A percentile compares a stretch with the other conserved stretches of the same genome.
Conservation (phyloP, 2,797 vertebrate genomes). For the Graptemys geographica region DNA sequence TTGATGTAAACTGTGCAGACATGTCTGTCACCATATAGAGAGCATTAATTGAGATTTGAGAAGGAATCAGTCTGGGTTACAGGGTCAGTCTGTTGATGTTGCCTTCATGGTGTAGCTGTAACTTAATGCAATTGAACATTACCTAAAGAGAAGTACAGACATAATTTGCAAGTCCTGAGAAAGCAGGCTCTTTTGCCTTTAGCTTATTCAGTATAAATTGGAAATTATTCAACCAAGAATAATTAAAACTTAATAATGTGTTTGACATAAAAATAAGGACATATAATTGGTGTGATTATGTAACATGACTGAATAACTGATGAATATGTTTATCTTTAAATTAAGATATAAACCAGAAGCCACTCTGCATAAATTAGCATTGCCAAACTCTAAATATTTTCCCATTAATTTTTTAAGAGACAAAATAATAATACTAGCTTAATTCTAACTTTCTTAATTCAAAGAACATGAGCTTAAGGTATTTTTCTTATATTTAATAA, state of each 20-base stretch:
- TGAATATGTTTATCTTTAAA: not conserved
- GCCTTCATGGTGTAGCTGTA: slow-evolving; percentile 51
- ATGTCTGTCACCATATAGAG: slow-evolving; percentile 7
- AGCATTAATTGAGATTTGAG: slow-evolving; percentile 31
- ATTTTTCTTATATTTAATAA: not conserved
- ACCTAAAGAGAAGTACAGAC: not conserved
- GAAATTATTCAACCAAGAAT: not conserved
- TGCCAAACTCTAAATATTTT: not conserved
- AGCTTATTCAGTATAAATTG: not conserved
- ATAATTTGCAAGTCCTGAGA: slow-evolving; percentile 46
- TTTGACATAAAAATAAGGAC: not conserved
- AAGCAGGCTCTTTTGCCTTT: not conserved
- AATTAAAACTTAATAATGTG: not conserved
- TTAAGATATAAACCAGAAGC: not conserved
- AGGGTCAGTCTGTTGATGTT: slow-evolving; percentile 48
- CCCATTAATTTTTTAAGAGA: not conserved
- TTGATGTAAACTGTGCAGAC: slow-evolving; percentile 39
- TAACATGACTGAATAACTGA: not conserved
- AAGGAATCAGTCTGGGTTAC: slow-evolving; percentile 42
- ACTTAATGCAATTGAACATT: slow-evolving; percentile 33
- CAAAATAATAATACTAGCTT: not conserved
- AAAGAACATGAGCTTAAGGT: not conserved
- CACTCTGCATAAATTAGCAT: not conserved
- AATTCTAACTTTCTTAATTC: not conserved
- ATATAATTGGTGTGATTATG: not conserved